Percentiles rank a stretch among this genome's conserved stretches.
Evolutionary conservation across 2,888 invertebrate species (phyloP).

Genomic region (Callimorpha dominula): DNA sequence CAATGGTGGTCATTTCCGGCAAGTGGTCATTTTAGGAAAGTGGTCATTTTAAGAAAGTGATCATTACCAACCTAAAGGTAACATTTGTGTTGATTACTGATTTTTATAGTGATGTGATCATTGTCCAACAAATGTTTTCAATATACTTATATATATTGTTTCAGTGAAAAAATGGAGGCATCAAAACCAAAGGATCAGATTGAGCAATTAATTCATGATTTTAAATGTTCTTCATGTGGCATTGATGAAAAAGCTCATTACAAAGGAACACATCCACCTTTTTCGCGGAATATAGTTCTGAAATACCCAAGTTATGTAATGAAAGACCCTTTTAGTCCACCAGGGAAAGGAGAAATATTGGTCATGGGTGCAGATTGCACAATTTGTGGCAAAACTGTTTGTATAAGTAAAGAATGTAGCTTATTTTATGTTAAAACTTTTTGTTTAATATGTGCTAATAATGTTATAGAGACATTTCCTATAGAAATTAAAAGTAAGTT

Average conservation of each 20-base stretch:
- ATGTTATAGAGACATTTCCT: slow-evolving; percentile 88
- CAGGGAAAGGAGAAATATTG: slow-evolving; percentile 91
- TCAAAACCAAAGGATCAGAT: slow-evolving; percentile 61
- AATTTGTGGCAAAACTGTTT: slow-evolving; percentile 89
- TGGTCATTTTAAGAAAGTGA: too few species aligned
- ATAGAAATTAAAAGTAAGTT: slow-evolving; percentile 89
- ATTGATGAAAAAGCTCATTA: slow-evolving; percentile 91
- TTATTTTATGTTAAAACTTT: slow-evolving; percentile 91
- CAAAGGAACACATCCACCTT: slow-evolving; percentile 91
- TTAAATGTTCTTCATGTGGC: slow-evolving; percentile 89
- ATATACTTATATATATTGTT: slow-evolving; percentile 48
- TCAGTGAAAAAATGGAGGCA: slow-evolving; percentile 68
- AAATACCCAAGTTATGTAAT: slow-evolving; percentile 92
- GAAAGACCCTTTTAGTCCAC: slow-evolving; percentile 94
- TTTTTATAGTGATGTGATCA: neutral
- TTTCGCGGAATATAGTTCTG: slow-evolving; percentile 89
- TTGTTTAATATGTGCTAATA: slow-evolving; percentile 90
- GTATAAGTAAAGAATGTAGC: slow-evolving; percentile 92
- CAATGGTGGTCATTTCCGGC: too few species aligned
- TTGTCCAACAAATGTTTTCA: neutral
- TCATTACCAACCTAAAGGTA: too few species aligned
- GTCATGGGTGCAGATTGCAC: slow-evolving; percentile 92
- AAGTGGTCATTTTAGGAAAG: too few species aligned
- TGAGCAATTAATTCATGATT: slow-evolving; percentile 72
- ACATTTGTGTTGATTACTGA: neutral